Conservation (phyloP, 2,113 vertebrate species). For the Seriola quinqueradiata region DNA sequence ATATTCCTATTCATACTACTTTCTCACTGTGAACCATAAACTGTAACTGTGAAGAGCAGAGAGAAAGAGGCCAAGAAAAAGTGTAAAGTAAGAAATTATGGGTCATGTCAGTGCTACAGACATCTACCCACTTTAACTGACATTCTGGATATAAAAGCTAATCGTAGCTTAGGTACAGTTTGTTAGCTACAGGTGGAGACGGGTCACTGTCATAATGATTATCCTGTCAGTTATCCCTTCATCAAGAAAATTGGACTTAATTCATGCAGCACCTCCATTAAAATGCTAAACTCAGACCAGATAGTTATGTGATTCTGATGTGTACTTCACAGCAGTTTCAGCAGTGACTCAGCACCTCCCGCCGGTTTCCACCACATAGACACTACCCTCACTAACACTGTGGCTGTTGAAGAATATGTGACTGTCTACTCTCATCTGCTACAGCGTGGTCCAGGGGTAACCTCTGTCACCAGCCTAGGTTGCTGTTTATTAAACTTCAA, state of each 20-base stretch:
- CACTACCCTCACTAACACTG: no score
- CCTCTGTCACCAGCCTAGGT: not conserved
- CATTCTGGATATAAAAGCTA: no score
- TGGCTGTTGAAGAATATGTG: not conserved
- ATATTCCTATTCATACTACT: no score
- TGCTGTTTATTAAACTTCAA: not conserved
- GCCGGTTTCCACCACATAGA: not conserved
- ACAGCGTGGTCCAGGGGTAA: not conserved
- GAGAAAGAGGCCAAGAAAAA: no score
- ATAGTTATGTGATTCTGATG: not conserved
- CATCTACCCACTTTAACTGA: not conserved
- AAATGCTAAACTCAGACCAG: not conserved
- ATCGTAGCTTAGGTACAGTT: no score
- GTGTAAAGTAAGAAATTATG: no score
- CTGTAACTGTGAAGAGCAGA: no score
- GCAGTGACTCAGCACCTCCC: not conserved
- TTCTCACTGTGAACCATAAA: no score
- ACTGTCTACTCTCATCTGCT: not conserved
- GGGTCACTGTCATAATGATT: not conserved
- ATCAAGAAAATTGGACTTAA: not conserved
- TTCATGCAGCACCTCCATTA: not conserved
- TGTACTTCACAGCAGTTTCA: constrained; percentile 8
- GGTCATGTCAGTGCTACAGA: not conserved
- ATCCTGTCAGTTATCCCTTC: not conserved
- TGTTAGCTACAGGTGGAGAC: no score